Evolutionary conservation across 2,888 invertebrate species (phyloP), one percentile per base, ranked within the genome.

Genomic region (Baronia brevicornis): DNA sequence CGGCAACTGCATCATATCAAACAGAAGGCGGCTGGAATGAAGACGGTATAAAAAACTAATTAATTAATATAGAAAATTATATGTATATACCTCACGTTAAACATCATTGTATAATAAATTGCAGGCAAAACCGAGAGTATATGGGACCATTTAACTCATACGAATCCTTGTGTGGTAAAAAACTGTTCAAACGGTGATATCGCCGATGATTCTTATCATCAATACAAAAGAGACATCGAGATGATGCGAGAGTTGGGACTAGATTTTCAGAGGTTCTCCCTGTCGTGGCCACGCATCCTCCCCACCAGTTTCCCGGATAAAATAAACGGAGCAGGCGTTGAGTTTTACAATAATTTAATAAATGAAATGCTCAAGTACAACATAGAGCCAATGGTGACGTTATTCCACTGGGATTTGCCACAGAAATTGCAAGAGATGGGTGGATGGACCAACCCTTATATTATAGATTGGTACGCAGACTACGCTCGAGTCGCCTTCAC

Each of bases 251-350:
- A 70, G 31, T 44, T 79, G 3, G 70, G 69, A 0, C 56, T 69
- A 0, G 58, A 84, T 34, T 69, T 65, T 38, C 85, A 85, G 47
- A 60, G 85, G 19, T 84, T 86, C 45, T 86, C 86, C 1, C 54
- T 87, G 7, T 78, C 87, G 1, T 90, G 90, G 90, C 47, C 86
- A 1, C 60, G 90, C 23, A 66, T 90, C 10, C 56, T 89, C 24
- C 87, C 89, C 0, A 77, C 71, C 25, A 88, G 86, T 14, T 69
- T 71, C 24, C 43, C 65, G 1, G 65, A 78, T 22, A 49, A 60
- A 2, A 52, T 87, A 9, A 90, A 88, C 48, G 53, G 75, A 41
- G 72, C 68, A 3, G 53, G 51, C 18, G 47, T 55, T 0, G 26
- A 41, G 8, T 53, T 49, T 17, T 53, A 54, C 15, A 49, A 51